These are phyloP conservation scores for Takifugu flavidus DNA, from an alignment of 2,113 vertebrate genomes.

Conservation along the genomic window DNA sequence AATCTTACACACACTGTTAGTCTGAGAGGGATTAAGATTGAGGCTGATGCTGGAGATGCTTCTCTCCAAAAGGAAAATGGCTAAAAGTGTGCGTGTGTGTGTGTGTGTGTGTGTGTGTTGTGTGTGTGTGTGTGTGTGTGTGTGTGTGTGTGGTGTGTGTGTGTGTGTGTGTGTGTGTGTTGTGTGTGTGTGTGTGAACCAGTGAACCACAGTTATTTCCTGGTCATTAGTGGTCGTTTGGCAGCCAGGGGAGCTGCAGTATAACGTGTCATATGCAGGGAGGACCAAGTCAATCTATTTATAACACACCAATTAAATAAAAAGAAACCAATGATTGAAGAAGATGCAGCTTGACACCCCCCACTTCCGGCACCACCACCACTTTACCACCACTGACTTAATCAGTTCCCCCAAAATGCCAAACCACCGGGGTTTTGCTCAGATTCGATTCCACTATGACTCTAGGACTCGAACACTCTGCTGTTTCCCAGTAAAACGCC, in stretches of 20 bases:
- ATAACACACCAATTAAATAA: slow-evolving; percentile 25
- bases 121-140: slow-evolving; percentile 19
- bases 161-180: slow-evolving; percentile 24
- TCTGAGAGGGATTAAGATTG: slow-evolving; percentile 18
- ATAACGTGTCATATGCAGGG: slow-evolving; percentile 17
- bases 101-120: slow-evolving; percentile 4
- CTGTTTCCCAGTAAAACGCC: not conserved
- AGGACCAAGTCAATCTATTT: slow-evolving; percentile 31
- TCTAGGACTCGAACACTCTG: not conserved
- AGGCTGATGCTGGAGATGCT: slow-evolving; percentile 14
- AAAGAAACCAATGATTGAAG: slow-evolving; percentile 20
- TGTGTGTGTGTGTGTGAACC: slow-evolving; percentile 27
- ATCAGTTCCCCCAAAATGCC: no score
- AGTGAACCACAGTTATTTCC: slow-evolving; percentile 72
- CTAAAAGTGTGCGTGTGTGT: slow-evolving; percentile 25
- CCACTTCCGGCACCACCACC: no score
- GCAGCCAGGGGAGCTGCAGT: slow-evolving; percentile 40
- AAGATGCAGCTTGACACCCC: slow-evolving; percentile 2
- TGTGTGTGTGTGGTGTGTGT: slow-evolving; percentile 12
- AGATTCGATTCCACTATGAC: not conserved
- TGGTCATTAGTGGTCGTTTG: slow-evolving; percentile 62
- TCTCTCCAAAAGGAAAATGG: slow-evolving; percentile 11
- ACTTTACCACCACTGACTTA: no score
- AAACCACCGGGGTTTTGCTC: no score
- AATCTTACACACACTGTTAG: slow-evolving; percentile 12